Conservation (phyloP, 2,888 invertebrate genomes). For the Clusia tigrina region DNA sequence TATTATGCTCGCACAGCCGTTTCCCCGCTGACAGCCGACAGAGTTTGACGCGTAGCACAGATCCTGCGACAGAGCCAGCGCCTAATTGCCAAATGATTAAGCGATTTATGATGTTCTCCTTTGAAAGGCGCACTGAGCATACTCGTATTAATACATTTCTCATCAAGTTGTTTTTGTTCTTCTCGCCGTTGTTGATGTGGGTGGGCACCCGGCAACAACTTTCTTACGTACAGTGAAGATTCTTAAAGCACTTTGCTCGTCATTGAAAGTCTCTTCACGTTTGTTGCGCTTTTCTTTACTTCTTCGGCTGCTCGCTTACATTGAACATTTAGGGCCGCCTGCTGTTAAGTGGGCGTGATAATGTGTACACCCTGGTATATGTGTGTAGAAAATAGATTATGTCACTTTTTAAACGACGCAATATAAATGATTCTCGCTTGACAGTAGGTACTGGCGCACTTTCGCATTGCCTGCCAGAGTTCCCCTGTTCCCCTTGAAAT, state of each 20-base stretch:
- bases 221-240: constrained; percentile 26
- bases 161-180: constrained; percentile 34
- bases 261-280: constrained; percentile 16
- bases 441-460: too few species aligned
- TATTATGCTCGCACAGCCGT: background rate
- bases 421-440: too few species aligned
- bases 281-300: background rate
- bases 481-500: too few species aligned
- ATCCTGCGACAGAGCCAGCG: constrained; percentile 37
- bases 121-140: constrained; percentile 48
- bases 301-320: background rate
- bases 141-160: constrained; percentile 26
- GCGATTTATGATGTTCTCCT: constrained; percentile 63
- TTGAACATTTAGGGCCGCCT: background rate
- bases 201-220: too few species aligned
- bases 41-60: too few species aligned
- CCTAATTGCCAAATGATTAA: constrained; percentile 65
- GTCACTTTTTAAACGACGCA: too few species aligned
- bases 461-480: too few species aligned
- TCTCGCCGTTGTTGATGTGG: constrained; percentile 27
- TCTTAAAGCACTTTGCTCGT: too few species aligned
- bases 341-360: background rate
- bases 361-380: too few species aligned
- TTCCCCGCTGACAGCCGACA: constrained; percentile 19
- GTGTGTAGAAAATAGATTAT: too few species aligned